Evolutionary conservation across 2,797 vertebrate genomes (phyloP).

Genomic region (Cossypha polioptera): DNA sequence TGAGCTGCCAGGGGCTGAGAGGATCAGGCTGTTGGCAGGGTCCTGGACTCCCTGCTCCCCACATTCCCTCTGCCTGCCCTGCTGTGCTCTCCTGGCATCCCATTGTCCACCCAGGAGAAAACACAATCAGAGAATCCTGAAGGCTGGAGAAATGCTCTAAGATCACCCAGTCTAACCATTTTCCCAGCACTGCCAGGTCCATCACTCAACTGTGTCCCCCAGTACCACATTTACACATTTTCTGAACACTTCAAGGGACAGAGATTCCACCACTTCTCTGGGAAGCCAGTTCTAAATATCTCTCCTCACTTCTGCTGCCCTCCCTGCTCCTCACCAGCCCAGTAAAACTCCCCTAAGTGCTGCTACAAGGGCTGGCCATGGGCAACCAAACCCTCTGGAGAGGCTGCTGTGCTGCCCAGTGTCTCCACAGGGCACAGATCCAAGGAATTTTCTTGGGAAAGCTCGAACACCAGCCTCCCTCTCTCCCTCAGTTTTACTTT

Average conservation of each 20-base stretch:
- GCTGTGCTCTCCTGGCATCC: background rate
- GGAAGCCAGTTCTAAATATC: background rate
- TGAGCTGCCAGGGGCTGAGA: slow-evolving; percentile 67
- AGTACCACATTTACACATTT: background rate
- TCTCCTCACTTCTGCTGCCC: background rate
- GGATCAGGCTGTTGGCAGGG: slow-evolving; percentile 61
- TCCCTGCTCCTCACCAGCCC: background rate
- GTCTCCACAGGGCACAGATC: background rate
- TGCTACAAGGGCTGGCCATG: background rate
- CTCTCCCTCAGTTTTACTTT: background rate
- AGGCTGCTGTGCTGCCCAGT: background rate
- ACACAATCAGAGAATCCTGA: background rate
- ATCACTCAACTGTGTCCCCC: background rate
- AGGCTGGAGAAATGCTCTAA: background rate
- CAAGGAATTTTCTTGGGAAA: background rate
- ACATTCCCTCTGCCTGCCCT: background rate
- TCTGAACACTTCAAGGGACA: background rate
- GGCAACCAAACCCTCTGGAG: background rate
- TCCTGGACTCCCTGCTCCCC: background rate
- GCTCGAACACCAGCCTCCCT: background rate
- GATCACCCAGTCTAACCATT: background rate
- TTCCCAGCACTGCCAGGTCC: background rate
- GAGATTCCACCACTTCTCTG: background rate
- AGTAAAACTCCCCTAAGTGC: background rate
- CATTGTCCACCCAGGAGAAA: background rate